These are phyloP conservation scores for Zosterops borbonicus DNA, from an alignment of 2,113 vertebrate genomes.

Conservation along the genomic window DNA sequence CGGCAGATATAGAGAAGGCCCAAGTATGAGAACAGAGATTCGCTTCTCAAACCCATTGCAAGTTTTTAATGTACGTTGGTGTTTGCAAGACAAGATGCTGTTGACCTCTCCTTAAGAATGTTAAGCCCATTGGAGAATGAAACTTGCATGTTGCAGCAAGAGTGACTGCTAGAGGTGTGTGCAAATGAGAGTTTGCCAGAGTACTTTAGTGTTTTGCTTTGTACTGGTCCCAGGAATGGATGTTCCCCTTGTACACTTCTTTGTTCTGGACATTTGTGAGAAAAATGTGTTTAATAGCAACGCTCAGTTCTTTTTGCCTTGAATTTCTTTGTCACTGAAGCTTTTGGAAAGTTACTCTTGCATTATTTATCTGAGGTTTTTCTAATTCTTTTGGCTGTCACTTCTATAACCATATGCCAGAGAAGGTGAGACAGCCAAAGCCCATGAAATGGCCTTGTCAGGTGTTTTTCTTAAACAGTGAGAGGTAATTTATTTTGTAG, in stretches of 20 bases:
- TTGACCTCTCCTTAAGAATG: background rate
- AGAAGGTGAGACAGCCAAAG: background rate
- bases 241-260: background rate
- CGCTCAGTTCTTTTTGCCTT: background rate
- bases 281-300: background rate
- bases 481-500: background rate
- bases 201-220: background rate
- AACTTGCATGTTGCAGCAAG: background rate
- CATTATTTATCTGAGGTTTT: background rate
- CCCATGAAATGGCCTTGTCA: background rate
- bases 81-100: background rate
- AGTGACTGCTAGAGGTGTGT: background rate
- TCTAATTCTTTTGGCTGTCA: background rate
- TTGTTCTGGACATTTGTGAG: background rate
- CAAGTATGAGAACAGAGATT: background rate
- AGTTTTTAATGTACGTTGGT: background rate
- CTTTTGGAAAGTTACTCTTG: background rate
- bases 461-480: background rate
- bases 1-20: background rate
- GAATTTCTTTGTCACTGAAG: background rate
- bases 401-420: background rate
- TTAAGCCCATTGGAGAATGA: background rate
- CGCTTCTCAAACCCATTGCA: background rate
- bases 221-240: background rate
- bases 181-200: background rate